These are phyloP conservation scores for Noctuana brunneofusca DNA, from an alignment of 2,888 invertebrate species.

Conservation along the genomic window DNA sequence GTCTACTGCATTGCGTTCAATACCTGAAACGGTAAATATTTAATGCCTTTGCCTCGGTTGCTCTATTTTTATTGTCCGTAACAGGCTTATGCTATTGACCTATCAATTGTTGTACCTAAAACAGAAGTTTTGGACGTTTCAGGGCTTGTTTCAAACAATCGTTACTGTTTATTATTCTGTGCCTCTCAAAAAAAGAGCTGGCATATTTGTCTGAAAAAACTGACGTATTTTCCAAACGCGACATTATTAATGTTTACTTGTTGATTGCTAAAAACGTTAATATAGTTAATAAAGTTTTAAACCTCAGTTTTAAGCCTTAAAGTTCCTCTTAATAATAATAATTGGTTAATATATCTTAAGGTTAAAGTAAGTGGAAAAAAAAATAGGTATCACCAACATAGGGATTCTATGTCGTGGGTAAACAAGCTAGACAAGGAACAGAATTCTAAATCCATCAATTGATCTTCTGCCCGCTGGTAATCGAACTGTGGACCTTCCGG, in stretches of 20 bases:
- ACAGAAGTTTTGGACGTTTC: slow-evolving; percentile 14
- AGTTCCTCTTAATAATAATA: no score
- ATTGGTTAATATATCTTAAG: no score
- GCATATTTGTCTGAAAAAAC: neutral
- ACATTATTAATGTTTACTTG: slow-evolving; percentile 1
- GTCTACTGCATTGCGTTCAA: slow-evolving; percentile 3
- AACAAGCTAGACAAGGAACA: no score
- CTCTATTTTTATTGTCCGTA: slow-evolving; percentile 2
- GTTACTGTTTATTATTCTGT: slow-evolving; percentile 10
- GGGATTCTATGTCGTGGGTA: no score
- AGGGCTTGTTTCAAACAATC: slow-evolving; percentile 8
- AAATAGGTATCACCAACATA: no score
- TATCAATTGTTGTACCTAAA: slow-evolving; percentile 23
- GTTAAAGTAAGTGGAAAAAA: no score
- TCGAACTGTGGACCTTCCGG: no score
- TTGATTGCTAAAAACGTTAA: neutral
- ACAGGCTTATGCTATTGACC: slow-evolving; percentile 18
- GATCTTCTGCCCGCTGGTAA: no score
- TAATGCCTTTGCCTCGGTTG: neutral
- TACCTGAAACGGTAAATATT: slow-evolving; percentile 11
- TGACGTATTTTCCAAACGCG: slow-evolving; percentile 9
- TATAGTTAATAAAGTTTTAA: no score
- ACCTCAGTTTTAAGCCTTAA: no score
- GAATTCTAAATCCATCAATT: no score
- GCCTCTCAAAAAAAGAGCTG: slow-evolving; percentile 5